Conservation (phyloP, 64 coral and sea anemone species). For the Dendronephthya gigantea region DNA sequence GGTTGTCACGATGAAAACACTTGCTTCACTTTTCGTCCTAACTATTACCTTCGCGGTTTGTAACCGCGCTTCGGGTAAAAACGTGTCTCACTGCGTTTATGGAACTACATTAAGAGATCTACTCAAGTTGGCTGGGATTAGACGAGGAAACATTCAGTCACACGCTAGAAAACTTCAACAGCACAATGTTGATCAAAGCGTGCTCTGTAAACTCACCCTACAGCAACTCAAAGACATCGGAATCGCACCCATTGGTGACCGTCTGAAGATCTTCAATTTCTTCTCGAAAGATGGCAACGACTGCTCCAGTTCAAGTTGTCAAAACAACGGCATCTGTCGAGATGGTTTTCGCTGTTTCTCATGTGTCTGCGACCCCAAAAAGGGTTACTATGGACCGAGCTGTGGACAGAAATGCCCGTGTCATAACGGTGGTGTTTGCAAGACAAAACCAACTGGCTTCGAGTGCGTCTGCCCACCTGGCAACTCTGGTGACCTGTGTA, state of each 20-base stretch:
- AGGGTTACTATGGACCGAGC: constrained; percentile 34
- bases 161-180: constrained; percentile 16
- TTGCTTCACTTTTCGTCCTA: too few species aligned
- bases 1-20: too few species aligned
- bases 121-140: constrained; percentile 31
- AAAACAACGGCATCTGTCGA: constrained; percentile 36
- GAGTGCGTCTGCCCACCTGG: constrained; percentile 40
- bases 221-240: constrained; percentile 34
- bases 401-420: constrained; percentile 46
- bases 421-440: constrained; percentile 41
- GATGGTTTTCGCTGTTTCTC: constrained; percentile 44
- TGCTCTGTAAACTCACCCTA: constrained; percentile 12
- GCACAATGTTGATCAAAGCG: constrained; percentile 33
- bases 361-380: constrained; percentile 19
- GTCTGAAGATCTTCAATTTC: constrained; percentile 41
- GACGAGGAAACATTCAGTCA: background rate
- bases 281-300: constrained; percentile 36
- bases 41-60: too few species aligned
- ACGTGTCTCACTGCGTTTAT: too few species aligned
- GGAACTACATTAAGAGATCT: background rate
- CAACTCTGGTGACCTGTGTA: constrained; percentile 28
- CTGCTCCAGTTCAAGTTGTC: constrained; percentile 31
- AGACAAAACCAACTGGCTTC: constrained; percentile 25
- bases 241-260: constrained; percentile 30
- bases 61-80: too few species aligned